phyloP scores from a whole-genome alignment of 2,888 invertebrate species.

The Sclerodermus sp. region DNA sequence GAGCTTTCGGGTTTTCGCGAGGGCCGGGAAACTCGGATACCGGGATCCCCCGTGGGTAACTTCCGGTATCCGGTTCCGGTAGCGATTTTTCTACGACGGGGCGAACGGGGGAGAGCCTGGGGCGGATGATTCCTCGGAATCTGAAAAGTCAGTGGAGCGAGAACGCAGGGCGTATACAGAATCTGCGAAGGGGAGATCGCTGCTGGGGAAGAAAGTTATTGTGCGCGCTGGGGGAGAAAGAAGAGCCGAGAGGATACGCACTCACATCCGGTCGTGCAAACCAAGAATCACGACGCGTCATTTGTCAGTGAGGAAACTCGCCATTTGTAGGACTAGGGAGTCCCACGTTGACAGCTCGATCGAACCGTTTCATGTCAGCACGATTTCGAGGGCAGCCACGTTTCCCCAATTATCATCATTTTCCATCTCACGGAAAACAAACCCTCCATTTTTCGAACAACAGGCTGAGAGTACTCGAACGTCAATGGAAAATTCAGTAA shows the following conservation, averaged over 20 bases:
- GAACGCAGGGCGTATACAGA: slow-evolving; percentile 19
- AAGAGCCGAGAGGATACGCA: slow-evolving; percentile 25
- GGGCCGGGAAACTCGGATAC: background rate
- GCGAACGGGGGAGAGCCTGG: slow-evolving; percentile 37
- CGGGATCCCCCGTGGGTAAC: slow-evolving; percentile 29
- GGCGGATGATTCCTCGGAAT: slow-evolving; percentile 49
- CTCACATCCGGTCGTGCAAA: slow-evolving; percentile 41
- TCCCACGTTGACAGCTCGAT: too few species aligned
- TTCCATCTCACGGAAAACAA: too few species aligned
- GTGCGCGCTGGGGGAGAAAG: slow-evolving; percentile 16
- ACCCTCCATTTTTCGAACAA: too few species aligned
- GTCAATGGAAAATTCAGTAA: too few species aligned
- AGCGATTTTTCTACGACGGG: slow-evolving; percentile 43
- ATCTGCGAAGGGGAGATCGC: too few species aligned
- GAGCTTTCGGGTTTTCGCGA: too few species aligned
- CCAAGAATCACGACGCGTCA: slow-evolving; percentile 46
- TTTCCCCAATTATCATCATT: too few species aligned
- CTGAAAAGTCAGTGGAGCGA: slow-evolving; percentile 50
- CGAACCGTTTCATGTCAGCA: too few species aligned
- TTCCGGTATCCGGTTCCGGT: slow-evolving; percentile 51
- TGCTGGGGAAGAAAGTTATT: slow-evolving; percentile 16
- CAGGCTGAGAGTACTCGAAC: too few species aligned
- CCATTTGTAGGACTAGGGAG: too few species aligned
- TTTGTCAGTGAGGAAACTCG: slow-evolving; percentile 38
- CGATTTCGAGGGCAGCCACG: too few species aligned